Conservation (phyloP, 2,888 invertebrate genomes). For the Cephus runcator region DNA sequence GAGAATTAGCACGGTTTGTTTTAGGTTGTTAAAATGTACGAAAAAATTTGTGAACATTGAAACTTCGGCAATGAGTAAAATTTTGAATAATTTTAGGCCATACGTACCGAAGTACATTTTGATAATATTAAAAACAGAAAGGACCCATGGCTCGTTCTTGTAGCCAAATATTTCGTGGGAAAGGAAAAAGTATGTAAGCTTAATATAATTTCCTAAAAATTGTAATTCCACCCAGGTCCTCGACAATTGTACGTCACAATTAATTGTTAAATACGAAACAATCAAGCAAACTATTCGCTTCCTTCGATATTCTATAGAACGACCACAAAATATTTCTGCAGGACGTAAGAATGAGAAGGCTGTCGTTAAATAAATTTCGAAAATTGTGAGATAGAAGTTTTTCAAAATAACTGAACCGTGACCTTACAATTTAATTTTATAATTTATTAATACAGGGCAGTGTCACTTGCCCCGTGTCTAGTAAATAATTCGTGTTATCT, state of each 20-base stretch:
- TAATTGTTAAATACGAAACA: neutral
- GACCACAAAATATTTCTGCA: neutral
- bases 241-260: neutral
- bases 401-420: too few relatives aligned
- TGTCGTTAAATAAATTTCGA: neutral
- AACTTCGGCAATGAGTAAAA: neutral
- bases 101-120: neutral
- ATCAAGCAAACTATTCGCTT: neutral
- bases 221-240: neutral
- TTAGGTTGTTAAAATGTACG: neutral
- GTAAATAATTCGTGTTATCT: neutral
- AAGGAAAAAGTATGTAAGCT: neutral
- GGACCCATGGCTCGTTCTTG: neutral
- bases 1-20: neutral
- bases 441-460: neutral
- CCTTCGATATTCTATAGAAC: neutral
- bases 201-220: neutral
- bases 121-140: neutral
- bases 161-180: neutral
- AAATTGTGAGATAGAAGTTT: neutral
- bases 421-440: neutral
- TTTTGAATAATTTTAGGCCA: neutral
- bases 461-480: neutral
- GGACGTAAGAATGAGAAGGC: neutral
- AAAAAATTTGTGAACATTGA: neutral